Conservation (phyloP, 2,888 invertebrate genomes). For the Amorpha juglandis region DNA sequence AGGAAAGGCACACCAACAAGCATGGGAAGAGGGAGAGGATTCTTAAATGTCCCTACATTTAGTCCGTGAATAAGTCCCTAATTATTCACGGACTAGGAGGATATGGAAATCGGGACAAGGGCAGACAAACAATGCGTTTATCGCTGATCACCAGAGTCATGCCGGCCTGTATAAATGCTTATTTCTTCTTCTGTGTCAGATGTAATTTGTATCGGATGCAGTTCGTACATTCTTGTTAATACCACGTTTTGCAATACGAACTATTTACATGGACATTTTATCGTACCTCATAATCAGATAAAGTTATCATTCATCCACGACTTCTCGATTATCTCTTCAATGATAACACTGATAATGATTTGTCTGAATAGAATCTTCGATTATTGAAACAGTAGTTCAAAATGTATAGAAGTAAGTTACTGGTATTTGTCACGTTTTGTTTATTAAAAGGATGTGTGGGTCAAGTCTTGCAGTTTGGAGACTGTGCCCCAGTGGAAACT, state of each 20-base stretch:
- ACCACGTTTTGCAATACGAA: background rate
- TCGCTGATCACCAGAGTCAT: too few relatives aligned
- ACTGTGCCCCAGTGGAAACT: slow-evolving; percentile 60
- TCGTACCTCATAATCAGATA: slow-evolving; percentile 4
- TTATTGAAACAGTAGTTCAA: background rate
- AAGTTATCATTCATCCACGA: background rate
- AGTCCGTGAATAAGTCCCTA: too few relatives aligned
- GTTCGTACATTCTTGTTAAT: too few relatives aligned
- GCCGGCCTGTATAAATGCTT: too few relatives aligned
- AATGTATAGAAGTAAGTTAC: slow-evolving; percentile 14
- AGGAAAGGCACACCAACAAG: too few relatives aligned
- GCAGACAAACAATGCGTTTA: too few relatives aligned
- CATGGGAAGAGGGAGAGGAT: too few relatives aligned
- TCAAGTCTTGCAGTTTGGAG: slow-evolving; percentile 69
- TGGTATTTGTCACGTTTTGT: background rate
- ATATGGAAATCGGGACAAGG: too few relatives aligned
- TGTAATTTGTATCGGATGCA: too few relatives aligned
- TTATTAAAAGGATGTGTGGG: slow-evolving; percentile 35
- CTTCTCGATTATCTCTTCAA: background rate
- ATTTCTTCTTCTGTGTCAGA: too few relatives aligned
- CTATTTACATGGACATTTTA: background rate
- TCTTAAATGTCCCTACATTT: too few relatives aligned
- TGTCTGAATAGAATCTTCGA: background rate
- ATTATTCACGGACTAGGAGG: too few relatives aligned
- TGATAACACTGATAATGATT: background rate